Base-by-base conservation (phyloP, 2,113 vertebrate species). In the Ursus arctos region DNA sequence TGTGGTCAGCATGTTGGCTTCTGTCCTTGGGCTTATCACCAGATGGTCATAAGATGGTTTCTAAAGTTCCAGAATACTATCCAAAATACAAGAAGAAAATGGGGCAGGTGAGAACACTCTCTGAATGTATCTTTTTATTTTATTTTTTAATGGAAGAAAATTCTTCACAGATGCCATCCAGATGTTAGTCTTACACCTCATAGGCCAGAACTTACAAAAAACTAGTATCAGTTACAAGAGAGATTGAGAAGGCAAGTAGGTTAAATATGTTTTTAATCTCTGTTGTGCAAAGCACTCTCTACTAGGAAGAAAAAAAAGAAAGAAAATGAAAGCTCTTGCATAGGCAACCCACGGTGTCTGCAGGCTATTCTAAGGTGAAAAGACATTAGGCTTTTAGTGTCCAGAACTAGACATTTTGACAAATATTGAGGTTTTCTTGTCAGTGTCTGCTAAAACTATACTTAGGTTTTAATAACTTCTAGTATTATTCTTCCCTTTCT, bases 361-460 rank as follows among this genome's bases (percentile, higher is more conserved):
- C 13, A 81, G 21, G n/a, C 49, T 76, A 72, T 22, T 59, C 18
- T 81, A 49, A 67, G 22, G 16, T 55, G 47, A 87, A 87, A 87
- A 81, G 71, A 67, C 15, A 47, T n/a, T 87, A 95, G 53, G 82
- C 1, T 63, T 61, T 87, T 82, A 12, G 51, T 71, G 59, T 67
- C n/a, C 19, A 63, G 28, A 90, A 63, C 2, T 10, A 83, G n/a
- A 86, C 6, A 79, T 53, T 97, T 79, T 76, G 55, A 80, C 26
- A 96, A 92, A 63, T 86, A 69, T 21, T 57, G 53, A 57, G 26
- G 15, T 31, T 74, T 96, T 91, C 47, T 61, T 91, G 65, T 59
- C 22, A 33, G 47, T 28, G 19, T 92, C 19, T 88, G 22, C 16
- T 47, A 88, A 95, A 80, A 72, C 7, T 63, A 31, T n/a, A 87